A percentile compares a stretch with the other conserved stretches of the same genome.
These are phyloP conservation scores for Arizona elegans DNA, from an alignment of 2,113 vertebrate genomes.

Conservation along the genomic window DNA sequence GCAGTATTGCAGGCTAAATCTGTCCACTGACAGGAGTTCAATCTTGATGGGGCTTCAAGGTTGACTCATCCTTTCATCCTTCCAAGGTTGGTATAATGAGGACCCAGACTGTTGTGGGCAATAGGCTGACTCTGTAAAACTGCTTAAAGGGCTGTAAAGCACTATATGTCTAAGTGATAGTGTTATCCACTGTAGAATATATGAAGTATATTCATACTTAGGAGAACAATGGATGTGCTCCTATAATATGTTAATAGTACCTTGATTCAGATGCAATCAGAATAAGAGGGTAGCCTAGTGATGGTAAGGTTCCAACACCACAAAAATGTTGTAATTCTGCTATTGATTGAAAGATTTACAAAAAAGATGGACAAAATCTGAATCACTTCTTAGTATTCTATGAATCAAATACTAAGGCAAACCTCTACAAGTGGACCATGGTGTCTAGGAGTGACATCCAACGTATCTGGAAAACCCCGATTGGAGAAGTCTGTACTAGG, in stretches of 20 bases:
- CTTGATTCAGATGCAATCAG: constrained; percentile 27
- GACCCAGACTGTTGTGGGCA: background rate
- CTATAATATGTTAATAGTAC: background rate
- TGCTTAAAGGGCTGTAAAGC: background rate
- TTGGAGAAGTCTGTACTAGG: background rate
- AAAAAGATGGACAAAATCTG: background rate
- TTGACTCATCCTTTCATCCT: background rate
- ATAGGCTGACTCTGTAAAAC: background rate
- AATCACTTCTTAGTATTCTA: background rate
- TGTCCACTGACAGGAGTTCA: background rate
- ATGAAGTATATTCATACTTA: constrained; percentile 39
- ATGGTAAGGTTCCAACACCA: background rate
- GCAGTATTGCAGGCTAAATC: background rate
- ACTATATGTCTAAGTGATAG: background rate
- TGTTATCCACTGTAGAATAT: background rate
- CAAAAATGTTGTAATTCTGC: background rate
- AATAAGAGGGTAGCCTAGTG: constrained; percentile 21
- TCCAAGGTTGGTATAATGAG: background rate
- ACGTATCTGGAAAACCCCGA: background rate
- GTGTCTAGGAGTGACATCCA: background rate
- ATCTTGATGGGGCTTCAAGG: background rate
- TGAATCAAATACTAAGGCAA: background rate
- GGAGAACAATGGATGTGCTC: constrained; percentile 21
- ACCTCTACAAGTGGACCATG: background rate
- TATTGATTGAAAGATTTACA: background rate